Evolutionary conservation across 1,140 invertebrate genomes (phyloP).

Genomic region (Drosophila ambigua): DNA sequence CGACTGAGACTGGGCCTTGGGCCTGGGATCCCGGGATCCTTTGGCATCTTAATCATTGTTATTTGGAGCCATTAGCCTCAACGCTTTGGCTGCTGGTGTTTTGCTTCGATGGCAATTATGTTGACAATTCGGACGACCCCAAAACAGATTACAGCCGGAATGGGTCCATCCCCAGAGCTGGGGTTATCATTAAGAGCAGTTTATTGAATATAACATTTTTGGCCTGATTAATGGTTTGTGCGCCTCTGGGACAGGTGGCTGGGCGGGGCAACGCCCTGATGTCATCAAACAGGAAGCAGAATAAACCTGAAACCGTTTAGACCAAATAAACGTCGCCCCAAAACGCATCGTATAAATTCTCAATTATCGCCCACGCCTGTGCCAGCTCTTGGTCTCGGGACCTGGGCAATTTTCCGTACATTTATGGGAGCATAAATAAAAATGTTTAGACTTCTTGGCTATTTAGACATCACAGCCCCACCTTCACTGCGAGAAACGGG

Average conservation of each 20-base stretch:
- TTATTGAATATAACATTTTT: conserved; percentile 70
- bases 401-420: conserved; percentile 57
- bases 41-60: conserved; percentile 75
- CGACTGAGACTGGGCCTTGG: conserved; percentile 2
- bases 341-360: conserved; percentile 72
- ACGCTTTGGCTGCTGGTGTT: conserved; percentile 71
- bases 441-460: conserved; percentile 43
- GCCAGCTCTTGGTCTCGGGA: conserved; percentile 10
- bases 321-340: conserved; percentile 73
- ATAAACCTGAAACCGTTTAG: conserved; percentile 35
- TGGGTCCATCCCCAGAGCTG: conserved; percentile 16
- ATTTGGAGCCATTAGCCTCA: conserved; percentile 73
- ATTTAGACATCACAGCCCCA: conserved; percentile 67
- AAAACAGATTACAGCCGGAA: conserved; percentile 51
- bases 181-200: conserved; percentile 76
- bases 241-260: conserved; percentile 61
- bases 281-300: conserved; percentile 60
- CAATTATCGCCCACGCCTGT: conserved; percentile 77
- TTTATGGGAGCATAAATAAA: conserved; percentile 63
- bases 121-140: conserved; percentile 65
- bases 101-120: conserved; percentile 68
- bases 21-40: conserved; percentile 17
- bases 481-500: conserved; percentile 20
- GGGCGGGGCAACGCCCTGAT: conserved; percentile 11
- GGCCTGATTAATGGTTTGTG: conserved; percentile 70